Evolutionary conservation across 2,797 vertebrate genomes (phyloP).

Genomic region (Champsocephalus esox): DNA sequence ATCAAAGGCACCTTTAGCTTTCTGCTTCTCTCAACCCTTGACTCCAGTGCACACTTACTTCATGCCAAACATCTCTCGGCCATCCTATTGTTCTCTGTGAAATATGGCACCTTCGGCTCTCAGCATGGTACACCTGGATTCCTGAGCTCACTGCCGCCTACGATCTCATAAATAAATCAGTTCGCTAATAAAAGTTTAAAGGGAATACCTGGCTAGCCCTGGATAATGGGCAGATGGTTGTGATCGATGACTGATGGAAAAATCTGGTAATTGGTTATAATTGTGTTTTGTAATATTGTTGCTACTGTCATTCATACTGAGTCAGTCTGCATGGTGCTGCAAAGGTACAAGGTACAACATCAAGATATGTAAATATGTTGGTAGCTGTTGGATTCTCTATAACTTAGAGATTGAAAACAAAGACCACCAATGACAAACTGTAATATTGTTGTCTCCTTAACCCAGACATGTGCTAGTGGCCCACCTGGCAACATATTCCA

Average conservation of each 20-base stretch:
- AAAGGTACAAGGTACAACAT: no score
- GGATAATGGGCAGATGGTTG: conserved; percentile 27
- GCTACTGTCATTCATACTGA: background rate
- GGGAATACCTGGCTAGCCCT: conserved; percentile 45
- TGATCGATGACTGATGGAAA: conserved; percentile 42
- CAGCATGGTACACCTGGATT: conserved; percentile 59
- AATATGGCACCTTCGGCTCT: conserved; percentile 29
- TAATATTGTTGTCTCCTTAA: conserved; percentile 45
- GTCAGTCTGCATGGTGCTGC: background rate
- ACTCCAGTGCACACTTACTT: conserved; percentile 34
- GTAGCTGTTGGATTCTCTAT: conserved; percentile 18
- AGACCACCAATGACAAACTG: conserved; percentile 11
- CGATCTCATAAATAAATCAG: conserved; percentile 70
- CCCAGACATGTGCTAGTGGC: conserved; percentile 61
- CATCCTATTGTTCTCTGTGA: conserved; percentile 37
- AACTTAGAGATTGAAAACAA: conserved; percentile 20
- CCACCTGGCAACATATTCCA: conserved; percentile 67
- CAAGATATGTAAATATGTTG: conserved; percentile 10
- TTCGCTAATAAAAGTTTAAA: conserved; percentile 59
- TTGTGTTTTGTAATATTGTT: conserved; percentile 5
- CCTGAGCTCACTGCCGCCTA: conserved; percentile 47
- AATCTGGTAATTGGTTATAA: conserved; percentile 30
- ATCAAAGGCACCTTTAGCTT: conserved; percentile 40
- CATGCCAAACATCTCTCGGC: conserved; percentile 28
- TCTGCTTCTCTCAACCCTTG: conserved; percentile 34